Base-by-base conservation (phyloP, 2,797 vertebrate species). In the Lepus townsendii region DNA sequence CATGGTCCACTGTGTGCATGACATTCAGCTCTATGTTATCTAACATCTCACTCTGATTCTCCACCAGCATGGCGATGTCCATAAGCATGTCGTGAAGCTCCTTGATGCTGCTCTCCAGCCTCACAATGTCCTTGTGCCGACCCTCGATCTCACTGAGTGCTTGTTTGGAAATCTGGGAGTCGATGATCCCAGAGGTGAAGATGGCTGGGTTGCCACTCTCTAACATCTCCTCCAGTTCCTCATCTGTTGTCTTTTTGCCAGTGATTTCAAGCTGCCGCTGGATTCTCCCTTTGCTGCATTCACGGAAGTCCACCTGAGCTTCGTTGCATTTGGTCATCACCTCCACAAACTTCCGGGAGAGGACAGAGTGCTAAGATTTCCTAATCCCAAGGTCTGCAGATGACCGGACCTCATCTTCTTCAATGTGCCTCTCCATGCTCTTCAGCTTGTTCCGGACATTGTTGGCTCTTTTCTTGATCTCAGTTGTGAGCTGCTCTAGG, bases 291-390 rank as follows among this genome's bases (percentile, higher is more conserved):
- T 99, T 99, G 98, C 99, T 99, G 94, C 99, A 99, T 98, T 99
- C 99, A 92, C 99, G 99, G 98, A 99, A 99, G 97, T 99, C 99
- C 94, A 99, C 99, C 97, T 99, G 99, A 0, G 99, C 99, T 98
- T 99, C 99, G 5, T 99, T 99, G 98, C 99, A 99, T 97, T 99
- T 99, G 72, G 99, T 99, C 99, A 99, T 99, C 90, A 99, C 99
- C 6, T 99, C 99, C 94, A 99, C 99, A 96, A 99, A 99, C 98
- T 99, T 99, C 97, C 99, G 99, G 91, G 99, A 99, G 92, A 99
- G 98, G 71, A 99, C 99, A 0, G 99, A 99, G 98, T 99, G 99
- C 99, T 99, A 99, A 57, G 99, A 99, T 98, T 99, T 99, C 95
- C 99, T 99, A 98, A 99, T 99, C 97, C 99, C 98, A 79, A 99